phyloP scores from a whole-genome alignment of 2,797 vertebrate genomes.

The Ctenochaetus hawaiiensis region DNA sequence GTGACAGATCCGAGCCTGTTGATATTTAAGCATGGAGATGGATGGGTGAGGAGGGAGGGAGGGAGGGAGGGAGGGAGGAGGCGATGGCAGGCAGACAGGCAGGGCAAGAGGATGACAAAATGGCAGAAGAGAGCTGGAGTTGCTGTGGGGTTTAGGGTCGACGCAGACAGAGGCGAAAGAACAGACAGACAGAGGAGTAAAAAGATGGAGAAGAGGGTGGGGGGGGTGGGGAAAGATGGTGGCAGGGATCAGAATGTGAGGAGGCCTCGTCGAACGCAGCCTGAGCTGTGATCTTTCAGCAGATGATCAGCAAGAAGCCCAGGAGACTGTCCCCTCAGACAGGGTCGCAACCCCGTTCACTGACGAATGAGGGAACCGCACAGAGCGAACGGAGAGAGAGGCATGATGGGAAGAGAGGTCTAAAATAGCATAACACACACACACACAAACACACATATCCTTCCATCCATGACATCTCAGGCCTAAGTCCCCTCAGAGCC shows the following conservation, averaged over 20 bases:
- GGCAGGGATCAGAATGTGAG: slow-evolving; percentile 73
- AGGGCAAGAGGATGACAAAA: slow-evolving; percentile 59
- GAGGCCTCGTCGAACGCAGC: slow-evolving; percentile 77
- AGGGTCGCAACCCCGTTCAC: slow-evolving; percentile 81
- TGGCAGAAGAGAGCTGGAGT: slow-evolving; percentile 52
- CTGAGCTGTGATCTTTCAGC: slow-evolving; percentile 83
- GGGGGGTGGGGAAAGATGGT: slow-evolving; percentile 34
- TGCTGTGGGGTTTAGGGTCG: slow-evolving; percentile 38
- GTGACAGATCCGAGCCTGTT: slow-evolving; percentile 76
- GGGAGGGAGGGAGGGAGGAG: slow-evolving; percentile 32
- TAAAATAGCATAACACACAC: slow-evolving; percentile 55
- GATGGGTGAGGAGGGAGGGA: slow-evolving; percentile 51
- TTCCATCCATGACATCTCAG: slow-evolving; percentile 68
- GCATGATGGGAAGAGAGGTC: slow-evolving; percentile 72
- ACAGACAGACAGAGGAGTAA: slow-evolving; percentile 38
- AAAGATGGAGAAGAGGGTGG: slow-evolving; percentile 26
- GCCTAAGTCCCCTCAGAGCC: slow-evolving; percentile 74
- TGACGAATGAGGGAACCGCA: slow-evolving; percentile 79
- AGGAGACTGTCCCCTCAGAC: slow-evolving; percentile 80
- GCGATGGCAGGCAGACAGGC: slow-evolving; percentile 52
- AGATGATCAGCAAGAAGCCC: slow-evolving; percentile 78
- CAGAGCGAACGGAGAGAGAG: slow-evolving; percentile 72
- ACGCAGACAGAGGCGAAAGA: slow-evolving; percentile 47
- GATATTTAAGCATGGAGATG: slow-evolving; percentile 75
- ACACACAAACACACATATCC: slow-evolving; percentile 35